Conservation (phyloP, 2,888 invertebrate species). For the Augochlorella aurata region DNA sequence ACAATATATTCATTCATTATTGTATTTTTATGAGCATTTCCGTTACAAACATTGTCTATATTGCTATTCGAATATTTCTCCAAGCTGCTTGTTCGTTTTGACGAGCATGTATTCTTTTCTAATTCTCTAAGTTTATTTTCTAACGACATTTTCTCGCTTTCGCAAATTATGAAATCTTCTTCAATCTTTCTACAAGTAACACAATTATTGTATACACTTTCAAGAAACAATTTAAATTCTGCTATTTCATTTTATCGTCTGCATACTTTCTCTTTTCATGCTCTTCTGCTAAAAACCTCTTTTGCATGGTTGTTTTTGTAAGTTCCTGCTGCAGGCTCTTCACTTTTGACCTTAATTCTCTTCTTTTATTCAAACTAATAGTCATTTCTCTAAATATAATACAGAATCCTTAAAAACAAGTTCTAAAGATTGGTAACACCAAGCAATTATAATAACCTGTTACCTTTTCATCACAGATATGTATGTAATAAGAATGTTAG, state of each 20-base stretch:
- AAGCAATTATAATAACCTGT: not conserved
- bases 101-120: not conserved
- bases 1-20: not conserved
- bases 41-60: no score
- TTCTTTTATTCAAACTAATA: constrained; percentile 55
- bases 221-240: not conserved
- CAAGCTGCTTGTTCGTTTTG: not conserved
- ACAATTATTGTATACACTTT: not conserved
- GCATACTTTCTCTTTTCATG: constrained; percentile 82
- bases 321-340: constrained; percentile 60
- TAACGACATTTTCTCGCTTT: constrained; percentile 43
- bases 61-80: not conserved
- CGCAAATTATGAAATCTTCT: constrained; percentile 31
- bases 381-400: constrained; percentile 62
- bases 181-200: constrained; percentile 51
- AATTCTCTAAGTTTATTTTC: constrained; percentile 33
- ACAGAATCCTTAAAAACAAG: not conserved
- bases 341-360: constrained; percentile 54
- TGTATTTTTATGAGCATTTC: not conserved
- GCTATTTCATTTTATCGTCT: not conserved
- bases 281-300: constrained; percentile 60
- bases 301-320: constrained; percentile 54
- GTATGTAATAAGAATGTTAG: constrained; percentile 82
- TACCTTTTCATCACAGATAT: constrained; percentile 65
- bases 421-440: not conserved